These are phyloP conservation scores for Tenodera sinensis DNA, from an alignment of 2,888 invertebrate genomes.

Conservation along the genomic window DNA sequence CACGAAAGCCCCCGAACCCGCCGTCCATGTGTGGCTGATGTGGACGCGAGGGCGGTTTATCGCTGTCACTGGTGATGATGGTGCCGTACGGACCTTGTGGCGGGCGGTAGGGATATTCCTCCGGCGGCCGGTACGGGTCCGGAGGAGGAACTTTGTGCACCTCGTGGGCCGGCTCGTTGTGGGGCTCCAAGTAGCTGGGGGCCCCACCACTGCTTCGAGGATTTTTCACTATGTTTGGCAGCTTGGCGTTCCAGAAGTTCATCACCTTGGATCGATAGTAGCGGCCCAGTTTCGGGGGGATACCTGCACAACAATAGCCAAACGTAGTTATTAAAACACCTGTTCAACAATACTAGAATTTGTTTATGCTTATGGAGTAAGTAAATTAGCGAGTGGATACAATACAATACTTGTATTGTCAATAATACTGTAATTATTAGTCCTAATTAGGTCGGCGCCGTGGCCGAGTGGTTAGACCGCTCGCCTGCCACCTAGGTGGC, in stretches of 20 bases:
- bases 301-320: constrained; percentile 52
- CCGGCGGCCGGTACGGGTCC: background rate
- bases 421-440: too few relatives aligned
- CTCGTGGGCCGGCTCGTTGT: constrained; percentile 32
- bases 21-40: background rate
- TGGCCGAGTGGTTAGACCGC: too few relatives aligned
- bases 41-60: background rate
- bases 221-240: constrained; percentile 68
- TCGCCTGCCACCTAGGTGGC: too few relatives aligned
- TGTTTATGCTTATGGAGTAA: background rate
- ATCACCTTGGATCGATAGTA: constrained; percentile 76
- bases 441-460: too few relatives aligned
- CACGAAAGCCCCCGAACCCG: background rate
- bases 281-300: constrained; percentile 68
- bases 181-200: constrained; percentile 39
- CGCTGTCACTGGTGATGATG: background rate
- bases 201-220: constrained; percentile 32
- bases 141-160: background rate
- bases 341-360: background rate
- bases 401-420: too few relatives aligned
- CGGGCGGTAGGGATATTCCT: background rate
- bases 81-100: background rate
- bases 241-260: constrained; percentile 78
- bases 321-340: background rate
- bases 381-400: too few relatives aligned